Conservation (phyloP, 2,113 vertebrate species). For the Globicephala melas region DNA sequence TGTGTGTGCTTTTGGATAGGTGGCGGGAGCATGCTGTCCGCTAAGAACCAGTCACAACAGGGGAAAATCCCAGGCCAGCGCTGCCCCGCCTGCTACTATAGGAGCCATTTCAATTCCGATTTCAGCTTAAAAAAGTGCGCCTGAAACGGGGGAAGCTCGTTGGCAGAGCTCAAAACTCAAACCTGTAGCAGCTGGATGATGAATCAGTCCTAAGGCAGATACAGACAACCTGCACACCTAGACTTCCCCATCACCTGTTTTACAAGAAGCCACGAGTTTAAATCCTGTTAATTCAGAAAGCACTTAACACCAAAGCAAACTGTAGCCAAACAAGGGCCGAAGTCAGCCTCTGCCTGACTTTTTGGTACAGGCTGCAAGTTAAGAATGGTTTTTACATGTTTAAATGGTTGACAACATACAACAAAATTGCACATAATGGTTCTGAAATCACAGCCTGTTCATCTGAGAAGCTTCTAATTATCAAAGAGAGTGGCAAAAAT, state of each 20-base stretch:
- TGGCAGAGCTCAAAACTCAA: neutral
- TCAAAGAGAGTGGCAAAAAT: neutral
- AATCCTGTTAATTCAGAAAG: neutral
- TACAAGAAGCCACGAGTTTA: neutral
- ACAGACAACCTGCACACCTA: neutral
- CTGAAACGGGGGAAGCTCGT: neutral
- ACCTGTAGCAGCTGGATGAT: neutral
- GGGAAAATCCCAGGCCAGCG: neutral
- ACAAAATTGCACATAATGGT: neutral
- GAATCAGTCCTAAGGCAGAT: neutral
- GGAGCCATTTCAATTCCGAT: neutral
- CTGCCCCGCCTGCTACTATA: accelerated
- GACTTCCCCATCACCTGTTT: neutral
- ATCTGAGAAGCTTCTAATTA: neutral
- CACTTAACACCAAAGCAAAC: neutral
- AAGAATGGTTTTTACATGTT: neutral
- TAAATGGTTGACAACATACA: neutral
- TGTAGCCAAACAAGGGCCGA: neutral
- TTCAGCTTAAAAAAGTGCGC: neutral
- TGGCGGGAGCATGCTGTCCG: accelerated
- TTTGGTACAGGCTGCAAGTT: neutral
- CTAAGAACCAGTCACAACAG: neutral
- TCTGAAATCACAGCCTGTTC: neutral
- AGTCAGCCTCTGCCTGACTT: neutral
- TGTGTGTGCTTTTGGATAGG: neutral